Conservation (phyloP, 2,113 vertebrate genomes). For the Rhizomys pruinosus region DNA sequence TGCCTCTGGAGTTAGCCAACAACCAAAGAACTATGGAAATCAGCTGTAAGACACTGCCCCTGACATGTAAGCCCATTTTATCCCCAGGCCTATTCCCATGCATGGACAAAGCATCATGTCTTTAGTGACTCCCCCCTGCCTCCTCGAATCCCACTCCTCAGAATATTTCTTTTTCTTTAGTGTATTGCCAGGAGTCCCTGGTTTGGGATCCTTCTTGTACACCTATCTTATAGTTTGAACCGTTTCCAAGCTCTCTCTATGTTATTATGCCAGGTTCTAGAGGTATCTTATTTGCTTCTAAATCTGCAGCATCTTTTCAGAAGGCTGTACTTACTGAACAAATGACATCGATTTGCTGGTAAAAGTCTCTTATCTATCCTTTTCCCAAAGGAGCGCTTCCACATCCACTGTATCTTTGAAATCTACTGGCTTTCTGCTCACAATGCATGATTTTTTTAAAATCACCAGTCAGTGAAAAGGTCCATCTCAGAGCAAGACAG, state of each 20-base stretch:
- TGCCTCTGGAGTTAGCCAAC: neutral
- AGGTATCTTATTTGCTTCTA: slow-evolving; percentile 3
- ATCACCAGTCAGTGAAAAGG: neutral
- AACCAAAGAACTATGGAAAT: neutral
- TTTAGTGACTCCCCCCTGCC: neutral
- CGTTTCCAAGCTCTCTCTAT: neutral
- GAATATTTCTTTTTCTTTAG: neutral
- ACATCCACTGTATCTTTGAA: neutral
- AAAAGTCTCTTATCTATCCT: neutral
- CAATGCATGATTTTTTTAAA: neutral
- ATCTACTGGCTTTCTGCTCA: neutral
- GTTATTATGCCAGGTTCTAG: neutral
- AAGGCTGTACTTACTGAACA: neutral
- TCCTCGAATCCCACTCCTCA: neutral
- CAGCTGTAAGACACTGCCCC: neutral
- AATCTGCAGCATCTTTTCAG: neutral
- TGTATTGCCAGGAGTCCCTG: neutral
- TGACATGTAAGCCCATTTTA: neutral
- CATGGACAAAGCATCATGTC: neutral
- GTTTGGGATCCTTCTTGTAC: neutral
- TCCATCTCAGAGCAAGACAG: neutral
- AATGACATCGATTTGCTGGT: neutral
- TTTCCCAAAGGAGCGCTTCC: slow-evolving; percentile 10
- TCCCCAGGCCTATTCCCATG: neutral
- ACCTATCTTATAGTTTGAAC: neutral